Evolutionary conservation across 2,113 vertebrate species (phyloP).

Genomic region (Trichechus manatus): DNA sequence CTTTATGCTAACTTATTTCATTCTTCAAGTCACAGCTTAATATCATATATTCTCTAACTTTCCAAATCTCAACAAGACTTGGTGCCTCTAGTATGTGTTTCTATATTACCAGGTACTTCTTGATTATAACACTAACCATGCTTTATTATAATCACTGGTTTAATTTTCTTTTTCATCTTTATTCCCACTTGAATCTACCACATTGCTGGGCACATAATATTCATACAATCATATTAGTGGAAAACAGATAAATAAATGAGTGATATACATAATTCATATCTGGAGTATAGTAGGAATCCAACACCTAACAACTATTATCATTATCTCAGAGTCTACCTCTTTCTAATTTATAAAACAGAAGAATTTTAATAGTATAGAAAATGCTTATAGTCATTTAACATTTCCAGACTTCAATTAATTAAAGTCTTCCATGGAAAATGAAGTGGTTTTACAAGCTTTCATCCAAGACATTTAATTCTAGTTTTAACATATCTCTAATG

Average conservation of each 20-base stretch:
- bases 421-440: constrained; percentile 70
- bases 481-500: constrained; percentile 75
- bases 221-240: neutral
- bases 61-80: neutral
- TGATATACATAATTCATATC: neutral
- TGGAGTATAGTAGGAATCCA: neutral
- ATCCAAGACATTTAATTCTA: constrained; percentile 76
- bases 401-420: constrained; percentile 75
- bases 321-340: neutral
- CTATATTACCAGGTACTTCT: neutral
- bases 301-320: neutral
- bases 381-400: constrained; percentile 70
- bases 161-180: neutral
- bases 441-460: constrained; percentile 70
- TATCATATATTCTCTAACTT: neutral
- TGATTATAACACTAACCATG: no score
- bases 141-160: neutral
- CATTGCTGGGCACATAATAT: neutral
- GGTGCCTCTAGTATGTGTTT: neutral
- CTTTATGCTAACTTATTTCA: neutral
- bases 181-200: neutral
- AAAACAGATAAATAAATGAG: constrained; percentile 32
- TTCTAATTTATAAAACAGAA: constrained; percentile 56
- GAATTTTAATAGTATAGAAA: constrained; percentile 63
- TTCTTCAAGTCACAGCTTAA: neutral